A percentile compares a stretch with the other conserved stretches of the same genome.
Conservation (phyloP, 2,797 vertebrate species). For the Ctenochaetus hawaiiensis region DNA sequence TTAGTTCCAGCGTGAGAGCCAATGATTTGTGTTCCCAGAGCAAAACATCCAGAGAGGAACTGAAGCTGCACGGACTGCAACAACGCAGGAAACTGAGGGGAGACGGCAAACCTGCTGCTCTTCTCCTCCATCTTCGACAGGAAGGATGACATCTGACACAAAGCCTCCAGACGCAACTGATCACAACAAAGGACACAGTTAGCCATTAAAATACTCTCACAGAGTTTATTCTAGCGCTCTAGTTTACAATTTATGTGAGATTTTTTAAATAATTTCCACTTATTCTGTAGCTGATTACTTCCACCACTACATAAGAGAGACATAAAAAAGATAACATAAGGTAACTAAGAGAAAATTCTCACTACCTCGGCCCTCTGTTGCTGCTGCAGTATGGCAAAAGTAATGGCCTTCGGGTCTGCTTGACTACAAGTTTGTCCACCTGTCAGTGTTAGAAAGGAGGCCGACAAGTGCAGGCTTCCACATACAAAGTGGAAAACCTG, state of each 20-base stretch:
- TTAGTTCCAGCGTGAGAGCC: constrained; percentile 67
- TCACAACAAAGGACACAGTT: constrained; percentile 3
- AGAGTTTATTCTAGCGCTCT: neutral
- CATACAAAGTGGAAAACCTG: constrained; percentile 87
- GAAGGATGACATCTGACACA: constrained; percentile 88
- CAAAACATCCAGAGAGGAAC: constrained; percentile 88
- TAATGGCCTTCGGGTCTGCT: constrained; percentile 85
- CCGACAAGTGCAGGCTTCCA: constrained; percentile 72
- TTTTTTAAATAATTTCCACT: neutral
- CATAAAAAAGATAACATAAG: neutral
- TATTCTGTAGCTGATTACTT: neutral
- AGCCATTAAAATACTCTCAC: neutral
- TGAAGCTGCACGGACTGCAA: constrained; percentile 88
- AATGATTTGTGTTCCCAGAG: constrained; percentile 82
- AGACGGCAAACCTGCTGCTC: constrained; percentile 60
- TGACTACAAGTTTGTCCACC: constrained; percentile 73
- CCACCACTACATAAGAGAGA: neutral
- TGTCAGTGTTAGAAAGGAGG: constrained; percentile 51
- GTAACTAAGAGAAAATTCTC: neutral
- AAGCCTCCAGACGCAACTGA: constrained; percentile 86
- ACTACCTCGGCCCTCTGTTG: constrained; percentile 87
- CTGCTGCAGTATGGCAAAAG: constrained; percentile 86
- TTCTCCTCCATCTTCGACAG: constrained; percentile 88
- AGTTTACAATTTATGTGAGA: neutral
- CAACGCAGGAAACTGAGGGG: constrained; percentile 78